These are phyloP conservation scores for Bradypus variegatus DNA, from an alignment of 2,797 vertebrate species.

Conservation along the genomic window DNA sequence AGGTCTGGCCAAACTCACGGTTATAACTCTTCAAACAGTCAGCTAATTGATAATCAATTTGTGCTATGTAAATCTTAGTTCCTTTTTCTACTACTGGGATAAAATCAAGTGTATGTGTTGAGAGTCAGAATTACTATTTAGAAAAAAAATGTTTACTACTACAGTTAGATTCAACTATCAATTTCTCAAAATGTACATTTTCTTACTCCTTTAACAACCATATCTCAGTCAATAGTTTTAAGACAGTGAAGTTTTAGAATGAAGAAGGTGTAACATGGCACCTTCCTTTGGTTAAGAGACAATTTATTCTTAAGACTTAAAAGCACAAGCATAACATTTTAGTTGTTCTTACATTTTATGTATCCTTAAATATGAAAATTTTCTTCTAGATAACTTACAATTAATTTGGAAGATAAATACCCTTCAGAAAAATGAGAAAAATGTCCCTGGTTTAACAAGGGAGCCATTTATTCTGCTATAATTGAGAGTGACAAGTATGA, in stretches of 20 bases:
- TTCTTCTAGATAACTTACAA: not conserved
- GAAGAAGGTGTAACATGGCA: not conserved
- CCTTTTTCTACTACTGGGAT: not conserved
- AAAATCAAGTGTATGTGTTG: not conserved
- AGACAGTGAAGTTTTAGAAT: constrained; percentile 2
- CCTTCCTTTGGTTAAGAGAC: not conserved
- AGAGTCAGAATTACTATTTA: not conserved
- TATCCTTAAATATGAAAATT: not conserved
- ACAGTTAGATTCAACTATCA: not conserved
- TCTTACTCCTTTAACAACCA: not conserved
- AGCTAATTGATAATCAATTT: not conserved
- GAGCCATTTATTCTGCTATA: not conserved
- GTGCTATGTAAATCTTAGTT: not conserved
- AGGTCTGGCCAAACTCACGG: constrained; percentile 42
- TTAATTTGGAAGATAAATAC: constrained; percentile 15
- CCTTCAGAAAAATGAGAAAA: not conserved
- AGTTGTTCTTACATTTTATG: not conserved
- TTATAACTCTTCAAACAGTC: constrained; percentile 27
- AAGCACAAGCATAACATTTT: not conserved
- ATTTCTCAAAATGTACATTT: not conserved
- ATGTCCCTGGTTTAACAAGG: not conserved
- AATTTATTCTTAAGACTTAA: not conserved
- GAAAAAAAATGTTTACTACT: not conserved
- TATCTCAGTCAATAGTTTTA: not conserved
- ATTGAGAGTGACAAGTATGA: not conserved